phyloP scores from a whole-genome alignment of 2,113 vertebrate species.

The Chauna torquata region DNA sequence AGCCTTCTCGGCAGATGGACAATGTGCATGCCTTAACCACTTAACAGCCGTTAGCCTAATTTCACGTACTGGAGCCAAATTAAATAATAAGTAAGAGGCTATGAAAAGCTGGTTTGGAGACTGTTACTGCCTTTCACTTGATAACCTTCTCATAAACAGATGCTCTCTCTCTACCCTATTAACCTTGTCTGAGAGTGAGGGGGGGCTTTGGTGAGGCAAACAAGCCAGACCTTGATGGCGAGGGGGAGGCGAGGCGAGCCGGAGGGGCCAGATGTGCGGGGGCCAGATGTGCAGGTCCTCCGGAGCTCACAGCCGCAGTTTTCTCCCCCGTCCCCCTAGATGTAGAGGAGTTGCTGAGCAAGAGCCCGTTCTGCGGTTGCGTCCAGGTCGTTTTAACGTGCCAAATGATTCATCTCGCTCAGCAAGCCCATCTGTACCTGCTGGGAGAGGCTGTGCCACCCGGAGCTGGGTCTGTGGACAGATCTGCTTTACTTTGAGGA shows the following conservation, averaged over 20 bases:
- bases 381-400: background rate
- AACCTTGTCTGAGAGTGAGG: slow-evolving; percentile 56
- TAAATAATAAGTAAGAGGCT: slow-evolving; percentile 83
- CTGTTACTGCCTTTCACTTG: slow-evolving; percentile 72
- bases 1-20: slow-evolving; percentile 82
- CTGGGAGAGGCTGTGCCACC: slow-evolving; percentile 43
- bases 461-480: slow-evolving; percentile 28
- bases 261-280: background rate
- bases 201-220: background rate
- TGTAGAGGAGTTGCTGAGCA: background rate
- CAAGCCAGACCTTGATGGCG: background rate
- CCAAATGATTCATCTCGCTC: slow-evolving; percentile 64
- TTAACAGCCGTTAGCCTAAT: slow-evolving; percentile 86
- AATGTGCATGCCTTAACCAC: slow-evolving; percentile 79
- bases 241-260: background rate
- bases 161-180: slow-evolving; percentile 74
- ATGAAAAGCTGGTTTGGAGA: slow-evolving; percentile 81
- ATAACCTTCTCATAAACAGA: slow-evolving; percentile 76
- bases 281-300: background rate
- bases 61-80: slow-evolving; percentile 80
- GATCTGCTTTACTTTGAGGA: slow-evolving; percentile 41
- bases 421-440: slow-evolving; percentile 65
- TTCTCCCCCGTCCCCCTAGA: background rate
- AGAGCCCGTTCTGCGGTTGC: background rate
- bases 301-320: background rate